phyloP scores from a whole-genome alignment of 2,797 vertebrate genomes.

The Buceros bicornis region DNA sequence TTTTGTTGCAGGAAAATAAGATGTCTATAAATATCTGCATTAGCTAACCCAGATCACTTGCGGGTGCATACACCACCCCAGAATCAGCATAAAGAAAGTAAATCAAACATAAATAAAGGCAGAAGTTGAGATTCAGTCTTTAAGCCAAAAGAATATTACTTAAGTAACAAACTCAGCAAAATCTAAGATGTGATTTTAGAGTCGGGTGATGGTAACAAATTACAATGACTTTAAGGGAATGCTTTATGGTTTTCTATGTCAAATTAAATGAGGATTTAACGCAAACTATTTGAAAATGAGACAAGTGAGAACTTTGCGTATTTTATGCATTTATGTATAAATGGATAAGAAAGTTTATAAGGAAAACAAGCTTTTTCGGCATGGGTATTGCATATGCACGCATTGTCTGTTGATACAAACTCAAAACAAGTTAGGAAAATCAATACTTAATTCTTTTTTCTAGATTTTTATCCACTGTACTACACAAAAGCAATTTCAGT shows the following conservation, averaged over 20 bases:
- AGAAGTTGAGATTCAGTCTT: not conserved
- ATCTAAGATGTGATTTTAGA: not conserved
- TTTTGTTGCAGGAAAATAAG: not conserved
- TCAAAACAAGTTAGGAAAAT: constrained; percentile 72
- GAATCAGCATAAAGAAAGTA: not conserved
- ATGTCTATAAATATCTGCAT: not conserved
- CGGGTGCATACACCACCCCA: not conserved
- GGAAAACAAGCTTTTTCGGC: not conserved
- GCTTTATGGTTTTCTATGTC: not conserved
- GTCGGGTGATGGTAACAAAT: not conserved
- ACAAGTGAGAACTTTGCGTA: not conserved
- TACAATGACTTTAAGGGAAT: not conserved
- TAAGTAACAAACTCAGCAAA: not conserved
- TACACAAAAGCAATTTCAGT: constrained; percentile 69
- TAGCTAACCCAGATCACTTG: not conserved
- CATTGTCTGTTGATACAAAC: constrained; percentile 49
- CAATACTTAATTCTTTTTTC: constrained; percentile 76
- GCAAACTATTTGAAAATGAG: not conserved
- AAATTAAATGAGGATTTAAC: not conserved
- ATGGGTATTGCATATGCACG: not conserved
- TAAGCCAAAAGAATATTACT: not conserved
- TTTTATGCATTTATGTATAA: not conserved
- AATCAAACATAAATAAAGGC: constrained; percentile 2
- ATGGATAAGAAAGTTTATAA: not conserved
- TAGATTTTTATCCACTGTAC: constrained; percentile 65